Percentiles rank a stretch among this genome's conserved stretches.
These are phyloP conservation scores for Lasioglossum leucozonium DNA, from an alignment of 2,888 invertebrate species.

Conservation along the genomic window DNA sequence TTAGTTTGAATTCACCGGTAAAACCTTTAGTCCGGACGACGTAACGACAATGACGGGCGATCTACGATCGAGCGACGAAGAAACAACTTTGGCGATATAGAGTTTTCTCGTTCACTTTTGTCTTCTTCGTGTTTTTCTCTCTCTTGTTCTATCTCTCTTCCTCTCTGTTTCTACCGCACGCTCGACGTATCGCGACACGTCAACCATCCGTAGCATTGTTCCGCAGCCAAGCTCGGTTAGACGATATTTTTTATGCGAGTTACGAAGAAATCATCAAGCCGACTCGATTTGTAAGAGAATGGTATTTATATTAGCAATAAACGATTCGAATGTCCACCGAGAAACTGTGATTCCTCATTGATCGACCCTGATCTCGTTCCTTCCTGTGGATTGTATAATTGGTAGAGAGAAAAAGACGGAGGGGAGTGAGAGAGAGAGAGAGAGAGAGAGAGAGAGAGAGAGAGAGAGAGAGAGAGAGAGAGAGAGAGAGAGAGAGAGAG, in stretches of 20 bases:
- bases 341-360: not conserved
- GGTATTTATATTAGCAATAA: slow-evolving; percentile 78
- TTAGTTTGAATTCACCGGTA: slow-evolving; percentile 1
- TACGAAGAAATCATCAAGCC: slow-evolving; percentile 52
- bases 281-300: slow-evolving; percentile 72
- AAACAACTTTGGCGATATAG: not conserved
- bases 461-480: no score
- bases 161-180: slow-evolving; percentile 25
- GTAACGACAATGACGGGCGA: no score
- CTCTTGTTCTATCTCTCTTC: slow-evolving; percentile 3
- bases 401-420: no score
- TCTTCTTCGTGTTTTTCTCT: not conserved
- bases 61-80: not conserved
- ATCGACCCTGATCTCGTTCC: not conserved
- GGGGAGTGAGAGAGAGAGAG: no score
- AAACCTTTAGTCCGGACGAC: not conserved
- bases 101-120: not conserved
- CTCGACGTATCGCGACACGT: slow-evolving; percentile 53
- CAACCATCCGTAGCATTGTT: slow-evolving; percentile 57
- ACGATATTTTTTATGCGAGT: slow-evolving; percentile 72
- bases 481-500: no score
- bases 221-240: slow-evolving; percentile 67
- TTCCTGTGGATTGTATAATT: not conserved
- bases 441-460: no score
- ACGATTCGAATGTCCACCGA: slow-evolving; percentile 54